phyloP scores from a whole-genome alignment of 2,888 invertebrate species.

The Apeira syringaria region DNA sequence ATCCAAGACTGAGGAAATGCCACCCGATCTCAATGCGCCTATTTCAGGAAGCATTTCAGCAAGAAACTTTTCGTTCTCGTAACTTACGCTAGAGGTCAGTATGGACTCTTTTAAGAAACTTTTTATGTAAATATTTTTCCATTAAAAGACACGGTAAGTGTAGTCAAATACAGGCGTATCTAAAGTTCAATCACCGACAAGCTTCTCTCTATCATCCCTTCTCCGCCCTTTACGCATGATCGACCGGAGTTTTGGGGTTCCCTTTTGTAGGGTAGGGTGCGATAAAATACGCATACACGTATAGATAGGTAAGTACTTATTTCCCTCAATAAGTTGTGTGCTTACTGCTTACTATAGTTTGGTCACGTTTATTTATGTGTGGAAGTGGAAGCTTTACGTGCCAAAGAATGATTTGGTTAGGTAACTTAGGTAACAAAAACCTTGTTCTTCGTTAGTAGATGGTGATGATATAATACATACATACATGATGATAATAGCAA shows the following conservation, averaged over 20 bases:
- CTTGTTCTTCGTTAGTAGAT: too few relatives aligned
- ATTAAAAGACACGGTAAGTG: neutral
- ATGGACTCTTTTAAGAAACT: constrained; percentile 38
- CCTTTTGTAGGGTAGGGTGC: constrained; percentile 69
- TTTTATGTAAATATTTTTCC: constrained; percentile 16
- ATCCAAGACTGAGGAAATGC: constrained; percentile 75
- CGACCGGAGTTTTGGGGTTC: constrained; percentile 82
- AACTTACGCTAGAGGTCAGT: constrained; percentile 82
- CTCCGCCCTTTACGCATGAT: constrained; percentile 83
- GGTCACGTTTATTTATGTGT: too few relatives aligned
- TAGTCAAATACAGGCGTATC: constrained; percentile 20
- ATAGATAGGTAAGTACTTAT: constrained; percentile 25
- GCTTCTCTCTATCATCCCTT: constrained; percentile 82
- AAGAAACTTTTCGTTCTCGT: constrained; percentile 77
- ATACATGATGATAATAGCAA: too few relatives aligned
- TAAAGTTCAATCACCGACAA: constrained; percentile 73
- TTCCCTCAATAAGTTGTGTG: constrained; percentile 15
- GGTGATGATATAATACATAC: too few relatives aligned
- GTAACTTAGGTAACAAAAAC: too few relatives aligned
- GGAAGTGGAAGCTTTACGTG: too few relatives aligned
- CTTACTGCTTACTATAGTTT: too few relatives aligned
- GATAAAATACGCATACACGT: constrained; percentile 43
- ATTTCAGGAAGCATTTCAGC: constrained; percentile 81
- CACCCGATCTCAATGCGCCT: constrained; percentile 64
- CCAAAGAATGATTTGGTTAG: too few relatives aligned